These are phyloP conservation scores for Drepana arcuata DNA, from an alignment of 1,140 invertebrate species.

Conservation along the genomic window DNA sequence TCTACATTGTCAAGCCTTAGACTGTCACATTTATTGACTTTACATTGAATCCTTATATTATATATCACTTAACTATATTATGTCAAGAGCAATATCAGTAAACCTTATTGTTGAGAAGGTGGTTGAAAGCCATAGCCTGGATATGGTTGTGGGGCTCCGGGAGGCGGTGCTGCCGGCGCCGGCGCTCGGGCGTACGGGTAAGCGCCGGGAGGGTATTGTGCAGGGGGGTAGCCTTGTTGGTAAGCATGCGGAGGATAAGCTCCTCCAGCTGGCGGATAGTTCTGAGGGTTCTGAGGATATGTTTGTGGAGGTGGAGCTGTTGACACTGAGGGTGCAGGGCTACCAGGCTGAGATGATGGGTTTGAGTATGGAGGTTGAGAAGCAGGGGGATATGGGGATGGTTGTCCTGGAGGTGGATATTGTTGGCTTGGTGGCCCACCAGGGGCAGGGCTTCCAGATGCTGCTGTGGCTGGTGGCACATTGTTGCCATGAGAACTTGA, in stretches of 20 bases:
- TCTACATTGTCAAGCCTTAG: too few species aligned
- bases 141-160: slow-evolving; percentile 58
- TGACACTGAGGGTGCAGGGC: slow-evolving; percentile 58
- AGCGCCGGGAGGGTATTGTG: slow-evolving; percentile 63
- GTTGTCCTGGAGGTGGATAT: slow-evolving; percentile 57
- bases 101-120: slow-evolving; percentile 62
- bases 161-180: slow-evolving; percentile 62
- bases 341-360: slow-evolving; percentile 66
- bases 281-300: slow-evolving; percentile 55
- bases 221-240: slow-evolving; percentile 64
- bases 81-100: too few species aligned
- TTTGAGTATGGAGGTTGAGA: slow-evolving; percentile 68
- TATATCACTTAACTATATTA: too few species aligned
- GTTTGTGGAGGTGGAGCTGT: slow-evolving; percentile 56
- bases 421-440: slow-evolving; percentile 46
- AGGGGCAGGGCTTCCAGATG: slow-evolving; percentile 37
- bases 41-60: too few species aligned
- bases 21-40: too few species aligned
- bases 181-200: slow-evolving; percentile 67
- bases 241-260: slow-evolving; percentile 67
- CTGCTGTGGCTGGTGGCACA: slow-evolving; percentile 42
- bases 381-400: slow-evolving; percentile 59
- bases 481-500: slow-evolving; percentile 62
- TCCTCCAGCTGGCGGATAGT: slow-evolving; percentile 55
- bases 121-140: slow-evolving; percentile 69